Conservation (phyloP, 2,888 invertebrate genomes). For the Papilio gigon region DNA sequence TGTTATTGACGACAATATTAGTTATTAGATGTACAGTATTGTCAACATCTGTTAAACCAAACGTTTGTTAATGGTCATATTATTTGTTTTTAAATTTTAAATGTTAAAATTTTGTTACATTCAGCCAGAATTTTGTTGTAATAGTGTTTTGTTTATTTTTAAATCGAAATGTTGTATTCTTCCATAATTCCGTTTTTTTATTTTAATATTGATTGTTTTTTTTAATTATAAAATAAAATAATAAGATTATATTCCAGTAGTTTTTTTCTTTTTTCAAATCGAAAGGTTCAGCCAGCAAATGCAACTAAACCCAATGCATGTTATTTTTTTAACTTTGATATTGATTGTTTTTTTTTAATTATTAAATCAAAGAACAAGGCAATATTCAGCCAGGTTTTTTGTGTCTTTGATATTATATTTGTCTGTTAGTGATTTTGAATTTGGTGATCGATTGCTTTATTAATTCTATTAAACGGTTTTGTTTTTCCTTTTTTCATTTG, state of each 20-base stretch:
- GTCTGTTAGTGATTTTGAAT: not conserved
- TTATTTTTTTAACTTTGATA: too few species aligned
- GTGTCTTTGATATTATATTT: not conserved
- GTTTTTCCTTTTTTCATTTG: too few species aligned
- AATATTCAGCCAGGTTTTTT: not conserved
- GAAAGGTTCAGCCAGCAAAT: too few species aligned
- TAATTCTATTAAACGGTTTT: too few species aligned
- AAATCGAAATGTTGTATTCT: too few species aligned
- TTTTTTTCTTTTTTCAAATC: too few species aligned
- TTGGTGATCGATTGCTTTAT: too few species aligned
- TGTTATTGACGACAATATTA: constrained; percentile 23
- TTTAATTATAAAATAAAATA: too few species aligned
- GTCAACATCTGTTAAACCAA: not conserved
- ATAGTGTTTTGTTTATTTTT: not conserved
- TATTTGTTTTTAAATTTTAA: not conserved
- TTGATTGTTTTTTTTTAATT: not conserved
- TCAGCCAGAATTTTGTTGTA: not conserved
- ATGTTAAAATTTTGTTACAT: not conserved
- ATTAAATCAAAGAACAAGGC: not conserved
- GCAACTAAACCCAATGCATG: too few species aligned
- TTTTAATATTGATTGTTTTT: too few species aligned
- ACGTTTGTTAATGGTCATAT: not conserved
- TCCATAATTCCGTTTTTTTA: too few species aligned
- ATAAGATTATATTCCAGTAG: too few species aligned
- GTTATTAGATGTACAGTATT: not conserved